Base-by-base conservation (phyloP, 2,888 invertebrate genomes). In the Dryomyza anilis region DNA sequence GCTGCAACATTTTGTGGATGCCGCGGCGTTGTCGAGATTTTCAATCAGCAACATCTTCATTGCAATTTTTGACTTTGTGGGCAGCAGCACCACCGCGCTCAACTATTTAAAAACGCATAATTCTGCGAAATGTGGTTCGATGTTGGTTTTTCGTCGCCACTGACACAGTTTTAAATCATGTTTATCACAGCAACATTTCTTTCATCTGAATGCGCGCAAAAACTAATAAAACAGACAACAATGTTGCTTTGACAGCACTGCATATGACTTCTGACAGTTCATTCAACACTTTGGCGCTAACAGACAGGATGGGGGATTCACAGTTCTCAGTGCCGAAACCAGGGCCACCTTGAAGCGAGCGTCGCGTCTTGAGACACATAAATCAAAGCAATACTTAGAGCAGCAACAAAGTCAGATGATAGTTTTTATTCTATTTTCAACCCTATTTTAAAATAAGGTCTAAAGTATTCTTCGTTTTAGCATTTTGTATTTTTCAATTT, bases 91-190 rank as follows among this genome's bases (percentile, higher is more conserved):
- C n/a, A n/a, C n/a, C n/a, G n/a, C n/a, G n/a, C n/a, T n/a, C n/a
- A 64, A 64, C 23, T 56, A 67, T 70, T 71, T 69, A 70, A 73
- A 70, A 68, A 69, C 63, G 30, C 66, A 70, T 70, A 70, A 70
- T 72, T 73, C 72, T 68, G 23, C 65, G 72, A 71, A 73, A 63
- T 61, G 33, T 45, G 60, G 52, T 45, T 25, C 23, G 50, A 36
- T 36, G 23, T 33, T 14, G 48, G n/a, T 48, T 2, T 19, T 33
- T 14, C n/a, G 2, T 60, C 29, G 53, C 72, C 74, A 70, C 73
- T 74, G 76, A 74, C 77, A 76, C 72, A 73, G 76, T 75, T 78
- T 72, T 77, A 77, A 78, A 77, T 77, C 77, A 78, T 63, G 36
- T 48, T 55, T n/a, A n/a, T n/a, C n/a, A n/a, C 43, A 36, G 65